phyloP scores from a whole-genome alignment of 2,888 invertebrate species.

The Arge pagana region DNA sequence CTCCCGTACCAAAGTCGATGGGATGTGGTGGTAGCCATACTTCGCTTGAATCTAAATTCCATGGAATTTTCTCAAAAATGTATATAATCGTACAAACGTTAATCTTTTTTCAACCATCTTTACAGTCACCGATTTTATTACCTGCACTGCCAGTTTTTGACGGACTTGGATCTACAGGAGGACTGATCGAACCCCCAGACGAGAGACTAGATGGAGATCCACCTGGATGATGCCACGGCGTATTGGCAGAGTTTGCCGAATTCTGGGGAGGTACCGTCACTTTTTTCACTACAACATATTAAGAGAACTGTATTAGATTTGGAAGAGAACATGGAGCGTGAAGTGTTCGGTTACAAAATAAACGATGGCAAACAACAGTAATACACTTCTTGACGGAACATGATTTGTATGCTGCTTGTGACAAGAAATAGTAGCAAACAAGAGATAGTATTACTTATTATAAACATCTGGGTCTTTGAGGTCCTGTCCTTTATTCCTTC shows the following conservation, averaged over 20 bases:
- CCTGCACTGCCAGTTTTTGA: conserved; percentile 48
- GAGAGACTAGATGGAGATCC: conserved; percentile 70
- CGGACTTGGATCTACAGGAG: conserved; percentile 52
- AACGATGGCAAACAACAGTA: not conserved
- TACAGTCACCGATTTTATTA: no score
- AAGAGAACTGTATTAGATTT: conserved; percentile 2
- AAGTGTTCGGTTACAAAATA: not conserved
- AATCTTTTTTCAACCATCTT: no score
- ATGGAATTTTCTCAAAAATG: not conserved
- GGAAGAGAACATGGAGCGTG: not conserved
- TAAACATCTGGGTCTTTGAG: no score
- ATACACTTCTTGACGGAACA: not conserved
- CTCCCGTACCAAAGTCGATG: conserved; percentile 65
- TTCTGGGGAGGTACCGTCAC: conserved; percentile 69
- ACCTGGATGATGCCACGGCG: conserved; percentile 62
- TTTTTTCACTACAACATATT: conserved; percentile 64
- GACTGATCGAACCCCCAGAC: conserved; percentile 61
- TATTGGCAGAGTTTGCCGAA: conserved; percentile 52
- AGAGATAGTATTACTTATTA: no score
- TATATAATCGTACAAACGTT: no score
- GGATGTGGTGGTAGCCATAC: conserved; percentile 63
- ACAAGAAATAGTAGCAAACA: no score
- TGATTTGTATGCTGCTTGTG: no score
- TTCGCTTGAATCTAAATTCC: conserved; percentile 54
- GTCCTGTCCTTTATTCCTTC: no score